A percentile compares a stretch with the other conserved stretches of the same genome.
Evolutionary conservation across 2,888 invertebrate species (phyloP).

Genomic region (Blomia tropicalis): DNA sequence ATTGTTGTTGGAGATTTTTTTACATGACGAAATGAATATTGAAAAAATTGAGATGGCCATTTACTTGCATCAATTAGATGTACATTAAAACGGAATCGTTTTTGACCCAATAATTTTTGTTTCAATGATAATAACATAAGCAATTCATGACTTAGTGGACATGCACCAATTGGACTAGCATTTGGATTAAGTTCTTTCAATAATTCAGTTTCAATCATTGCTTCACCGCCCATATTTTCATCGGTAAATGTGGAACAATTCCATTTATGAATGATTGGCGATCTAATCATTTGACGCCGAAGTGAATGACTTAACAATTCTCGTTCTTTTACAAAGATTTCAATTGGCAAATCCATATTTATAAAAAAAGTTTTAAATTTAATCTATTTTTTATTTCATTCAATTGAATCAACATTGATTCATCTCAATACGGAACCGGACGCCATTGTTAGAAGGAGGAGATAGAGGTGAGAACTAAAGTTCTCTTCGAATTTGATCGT

Average conservation of each 20-base stretch:
- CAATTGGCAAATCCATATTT: not conserved
- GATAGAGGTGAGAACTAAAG: no score
- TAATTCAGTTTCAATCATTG: not conserved
- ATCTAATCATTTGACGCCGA: not conserved
- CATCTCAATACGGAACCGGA: no score
- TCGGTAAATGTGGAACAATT: not conserved
- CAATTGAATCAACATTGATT: no score
- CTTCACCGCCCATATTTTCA: not conserved
- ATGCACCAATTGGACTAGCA: constrained; percentile 35
- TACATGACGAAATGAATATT: not conserved
- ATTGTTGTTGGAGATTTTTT: no score
- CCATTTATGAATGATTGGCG: not conserved
- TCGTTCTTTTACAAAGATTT: not conserved
- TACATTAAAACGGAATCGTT: not conserved
- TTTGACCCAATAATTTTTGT: constrained; percentile 28
- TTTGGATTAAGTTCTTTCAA: not conserved
- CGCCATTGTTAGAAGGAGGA: no score
- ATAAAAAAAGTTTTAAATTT: no score
- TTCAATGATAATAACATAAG: constrained; percentile 41
- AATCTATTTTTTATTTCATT: no score
- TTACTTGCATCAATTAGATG: not conserved
- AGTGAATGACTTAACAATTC: not conserved
- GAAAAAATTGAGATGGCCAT: not conserved
- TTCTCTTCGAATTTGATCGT: no score
- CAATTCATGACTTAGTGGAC: constrained; percentile 41